phyloP scores from a whole-genome alignment of 2,888 invertebrate genomes.

The Chrysotoxum bicinctum region DNA sequence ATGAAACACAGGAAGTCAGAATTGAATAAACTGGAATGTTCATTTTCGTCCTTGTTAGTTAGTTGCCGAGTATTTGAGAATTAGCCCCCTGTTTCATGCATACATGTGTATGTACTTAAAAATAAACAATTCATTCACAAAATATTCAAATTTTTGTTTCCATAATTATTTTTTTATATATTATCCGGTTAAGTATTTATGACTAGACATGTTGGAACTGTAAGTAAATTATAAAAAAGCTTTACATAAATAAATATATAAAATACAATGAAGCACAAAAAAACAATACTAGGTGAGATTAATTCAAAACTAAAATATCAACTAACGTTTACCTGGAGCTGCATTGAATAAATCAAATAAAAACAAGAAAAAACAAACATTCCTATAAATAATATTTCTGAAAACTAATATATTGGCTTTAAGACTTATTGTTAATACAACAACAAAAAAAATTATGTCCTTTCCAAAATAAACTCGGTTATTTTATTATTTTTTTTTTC shows the following conservation, averaged over 20 bases:
- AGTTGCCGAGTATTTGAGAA: too few relatives aligned
- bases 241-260: conserved; percentile 65
- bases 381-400: conserved; percentile 14
- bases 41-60: too few relatives aligned
- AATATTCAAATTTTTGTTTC: background rate
- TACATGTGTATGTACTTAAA: too few relatives aligned
- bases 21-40: too few relatives aligned
- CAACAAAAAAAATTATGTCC: conserved; percentile 25
- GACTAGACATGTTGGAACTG: conserved; percentile 23
- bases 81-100: too few relatives aligned
- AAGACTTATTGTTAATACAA: conserved; percentile 38
- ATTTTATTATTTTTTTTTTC: background rate
- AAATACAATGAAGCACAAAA: conserved; percentile 74
- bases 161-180: background rate
- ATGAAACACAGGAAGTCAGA: too few relatives aligned
- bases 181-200: conserved; percentile 40
- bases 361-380: conserved; percentile 55
- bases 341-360: conserved; percentile 30
- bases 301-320: conserved; percentile 40
- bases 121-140: background rate
- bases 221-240: conserved; percentile 17
- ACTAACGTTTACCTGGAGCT: background rate
- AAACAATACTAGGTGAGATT: conserved; percentile 64
- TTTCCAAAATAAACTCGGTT: background rate
- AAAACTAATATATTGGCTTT: conserved; percentile 41